A percentile compares a stretch with the other conserved stretches of the same genome.
phyloP scores from a whole-genome alignment of 2,113 vertebrate genomes.

The Nesogale talazaci region DNA sequence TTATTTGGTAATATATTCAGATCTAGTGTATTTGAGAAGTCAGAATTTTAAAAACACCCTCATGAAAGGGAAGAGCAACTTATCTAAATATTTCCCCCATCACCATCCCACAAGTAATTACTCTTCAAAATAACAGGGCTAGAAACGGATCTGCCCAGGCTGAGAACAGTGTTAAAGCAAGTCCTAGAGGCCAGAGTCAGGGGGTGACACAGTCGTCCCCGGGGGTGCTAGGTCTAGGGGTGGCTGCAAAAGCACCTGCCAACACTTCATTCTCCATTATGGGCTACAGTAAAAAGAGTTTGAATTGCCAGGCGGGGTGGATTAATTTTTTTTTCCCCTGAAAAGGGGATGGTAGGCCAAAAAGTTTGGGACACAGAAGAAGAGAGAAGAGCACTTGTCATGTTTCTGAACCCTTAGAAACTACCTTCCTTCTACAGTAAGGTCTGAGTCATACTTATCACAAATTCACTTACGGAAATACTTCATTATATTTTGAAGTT shows the following conservation, averaged over 20 bases:
- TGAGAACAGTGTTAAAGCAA: conserved; percentile 14
- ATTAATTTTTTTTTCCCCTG: too few relatives aligned
- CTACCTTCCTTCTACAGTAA: conserved; percentile 36
- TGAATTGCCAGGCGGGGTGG: too few relatives aligned
- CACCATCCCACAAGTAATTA: neutral
- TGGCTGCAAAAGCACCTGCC: too few relatives aligned
- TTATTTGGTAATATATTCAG: conserved; percentile 65
- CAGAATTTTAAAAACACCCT: conserved; percentile 29
- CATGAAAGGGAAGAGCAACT: neutral
- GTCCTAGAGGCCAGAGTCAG: neutral
- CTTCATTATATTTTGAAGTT: conserved; percentile 5
- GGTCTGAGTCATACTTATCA: conserved; percentile 9
- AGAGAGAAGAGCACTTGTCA: neutral
- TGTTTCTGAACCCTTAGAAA: conserved; percentile 37
- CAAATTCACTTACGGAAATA: conserved; percentile 33
- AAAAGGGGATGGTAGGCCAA: too few relatives aligned
- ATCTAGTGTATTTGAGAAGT: conserved; percentile 66
- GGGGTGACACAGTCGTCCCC: too few relatives aligned
- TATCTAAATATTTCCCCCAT: neutral
- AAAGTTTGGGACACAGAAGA: neutral
- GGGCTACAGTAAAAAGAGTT: too few relatives aligned
- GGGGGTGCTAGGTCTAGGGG: too few relatives aligned
- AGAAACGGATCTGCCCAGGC: neutral
- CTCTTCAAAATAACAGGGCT: conserved; percentile 55
- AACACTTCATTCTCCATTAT: too few relatives aligned